Conservation (phyloP, 2,113 vertebrate genomes). For the Leptodactylus fuscus region DNA sequence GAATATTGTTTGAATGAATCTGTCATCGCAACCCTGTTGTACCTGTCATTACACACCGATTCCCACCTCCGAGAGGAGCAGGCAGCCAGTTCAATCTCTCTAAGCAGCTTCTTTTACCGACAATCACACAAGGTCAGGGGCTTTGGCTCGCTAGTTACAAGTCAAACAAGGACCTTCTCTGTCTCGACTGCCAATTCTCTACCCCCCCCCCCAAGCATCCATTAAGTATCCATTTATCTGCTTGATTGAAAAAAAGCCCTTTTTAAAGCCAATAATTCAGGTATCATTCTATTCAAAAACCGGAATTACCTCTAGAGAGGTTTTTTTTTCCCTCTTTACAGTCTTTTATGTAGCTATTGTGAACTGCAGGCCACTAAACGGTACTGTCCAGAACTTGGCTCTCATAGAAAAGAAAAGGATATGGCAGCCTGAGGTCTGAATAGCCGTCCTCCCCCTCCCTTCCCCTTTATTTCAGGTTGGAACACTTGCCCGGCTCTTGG, state of each 20-base stretch:
- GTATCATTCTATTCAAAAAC: background rate
- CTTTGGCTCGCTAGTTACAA: slow-evolving; percentile 14
- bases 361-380: background rate
- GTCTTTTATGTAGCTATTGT: background rate
- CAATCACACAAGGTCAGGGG: background rate
- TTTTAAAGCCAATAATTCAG: slow-evolving; percentile 50
- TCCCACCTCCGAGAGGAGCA: slow-evolving; percentile 32
- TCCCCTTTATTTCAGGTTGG: slow-evolving; percentile 38
- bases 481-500: background rate
- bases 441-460: slow-evolving; percentile 6
- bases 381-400: slow-evolving; percentile 61
- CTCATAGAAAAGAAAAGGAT: slow-evolving; percentile 51
- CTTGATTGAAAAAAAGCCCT: slow-evolving; percentile 48
- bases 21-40: slow-evolving; percentile 65
- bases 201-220: background rate
- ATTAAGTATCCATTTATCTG: slow-evolving; percentile 44
- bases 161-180: background rate
- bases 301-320: slow-evolving; percentile 16
- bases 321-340: background rate
- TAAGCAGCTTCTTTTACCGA: slow-evolving; percentile 28
- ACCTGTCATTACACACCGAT: slow-evolving; percentile 63
- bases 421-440: slow-evolving; percentile 51
- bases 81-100: slow-evolving; percentile 52
- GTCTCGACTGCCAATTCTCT: slow-evolving; percentile 5
- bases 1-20: slow-evolving; percentile 66